Evolutionary conservation across 2,113 vertebrate species (phyloP).

Genomic region (Onychorhynchus coronatus): DNA sequence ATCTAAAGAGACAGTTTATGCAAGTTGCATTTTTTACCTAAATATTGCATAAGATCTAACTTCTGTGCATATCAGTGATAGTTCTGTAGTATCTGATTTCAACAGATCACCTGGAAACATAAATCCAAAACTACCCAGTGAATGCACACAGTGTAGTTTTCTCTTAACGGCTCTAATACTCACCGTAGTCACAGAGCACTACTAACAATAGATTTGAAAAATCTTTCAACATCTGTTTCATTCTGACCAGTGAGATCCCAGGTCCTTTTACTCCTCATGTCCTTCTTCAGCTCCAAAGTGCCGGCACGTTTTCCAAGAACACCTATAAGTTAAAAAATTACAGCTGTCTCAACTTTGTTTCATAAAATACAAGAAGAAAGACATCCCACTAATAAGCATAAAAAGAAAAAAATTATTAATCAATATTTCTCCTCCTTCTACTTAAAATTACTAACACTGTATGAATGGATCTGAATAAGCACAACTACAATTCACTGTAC

Average conservation of each 20-base stretch:
- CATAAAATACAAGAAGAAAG: not conserved
- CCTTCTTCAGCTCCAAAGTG: conserved; percentile 64
- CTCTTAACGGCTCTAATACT: conserved; percentile 55
- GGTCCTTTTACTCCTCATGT: conserved; percentile 84
- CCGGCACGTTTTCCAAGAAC: not conserved
- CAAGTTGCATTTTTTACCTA: not conserved
- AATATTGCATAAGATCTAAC: not conserved
- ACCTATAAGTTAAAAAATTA: conserved; percentile 61
- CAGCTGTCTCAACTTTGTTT: not conserved
- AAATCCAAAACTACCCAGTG: not conserved
- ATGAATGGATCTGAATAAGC: not conserved
- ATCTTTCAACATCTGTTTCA: conserved; percentile 86
- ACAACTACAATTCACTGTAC: not conserved
- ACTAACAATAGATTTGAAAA: conserved; percentile 82
- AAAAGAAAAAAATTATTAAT: not conserved
- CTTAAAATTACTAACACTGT: not conserved
- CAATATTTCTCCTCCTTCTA: not conserved
- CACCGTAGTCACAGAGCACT: conserved; percentile 86
- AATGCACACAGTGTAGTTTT: not conserved
- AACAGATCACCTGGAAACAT: not conserved
- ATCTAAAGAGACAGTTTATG: not conserved
- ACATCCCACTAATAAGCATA: not conserved
- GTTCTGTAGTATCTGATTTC: not conserved
- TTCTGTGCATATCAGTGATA: not conserved
- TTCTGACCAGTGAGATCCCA: conserved; percentile 82